A percentile compares a stretch with the other conserved stretches of the same genome.
phyloP scores from a whole-genome alignment of 2,113 vertebrate species.

The Forbesichthys agassizii region DNA sequence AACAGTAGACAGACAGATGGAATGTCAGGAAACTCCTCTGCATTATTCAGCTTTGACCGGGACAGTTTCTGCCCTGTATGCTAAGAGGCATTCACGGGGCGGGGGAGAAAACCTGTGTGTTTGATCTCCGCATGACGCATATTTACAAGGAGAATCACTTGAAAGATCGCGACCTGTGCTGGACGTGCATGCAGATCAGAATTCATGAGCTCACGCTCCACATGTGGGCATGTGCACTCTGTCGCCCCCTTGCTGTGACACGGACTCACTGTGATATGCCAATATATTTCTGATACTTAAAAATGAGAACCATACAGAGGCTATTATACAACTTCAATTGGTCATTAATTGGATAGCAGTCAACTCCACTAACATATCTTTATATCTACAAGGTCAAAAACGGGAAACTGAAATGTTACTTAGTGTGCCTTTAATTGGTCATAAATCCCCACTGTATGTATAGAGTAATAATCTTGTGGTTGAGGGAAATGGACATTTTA shows the following conservation, averaged over 20 bases:
- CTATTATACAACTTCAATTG: too few relatives aligned
- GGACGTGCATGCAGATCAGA: conserved; percentile 15
- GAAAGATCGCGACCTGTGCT: conserved; percentile 21
- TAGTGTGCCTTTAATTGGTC: not conserved
- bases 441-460: not conserved
- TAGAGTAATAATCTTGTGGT: not conserved
- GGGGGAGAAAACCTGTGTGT: conserved; percentile 31
- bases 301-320: too few relatives aligned
- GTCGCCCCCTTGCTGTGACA: not conserved
- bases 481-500: not conserved
- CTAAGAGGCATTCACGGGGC: conserved; percentile 49
- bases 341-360: too few relatives aligned
- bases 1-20: conserved; percentile 53
- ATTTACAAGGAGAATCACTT: conserved; percentile 16
- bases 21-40: conserved; percentile 52
- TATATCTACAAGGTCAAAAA: too few relatives aligned
- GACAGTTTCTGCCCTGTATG: conserved; percentile 50
- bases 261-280: conserved; percentile 14
- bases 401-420: not conserved
- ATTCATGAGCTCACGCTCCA: conserved; percentile 3
- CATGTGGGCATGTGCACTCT: conserved; percentile 1
- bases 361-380: too few relatives aligned
- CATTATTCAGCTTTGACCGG: conserved; percentile 60
- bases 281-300: too few relatives aligned
- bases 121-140: conserved; percentile 53